Conservation (phyloP, 2,797 vertebrate species). For the Hipposideros larvatus region DNA sequence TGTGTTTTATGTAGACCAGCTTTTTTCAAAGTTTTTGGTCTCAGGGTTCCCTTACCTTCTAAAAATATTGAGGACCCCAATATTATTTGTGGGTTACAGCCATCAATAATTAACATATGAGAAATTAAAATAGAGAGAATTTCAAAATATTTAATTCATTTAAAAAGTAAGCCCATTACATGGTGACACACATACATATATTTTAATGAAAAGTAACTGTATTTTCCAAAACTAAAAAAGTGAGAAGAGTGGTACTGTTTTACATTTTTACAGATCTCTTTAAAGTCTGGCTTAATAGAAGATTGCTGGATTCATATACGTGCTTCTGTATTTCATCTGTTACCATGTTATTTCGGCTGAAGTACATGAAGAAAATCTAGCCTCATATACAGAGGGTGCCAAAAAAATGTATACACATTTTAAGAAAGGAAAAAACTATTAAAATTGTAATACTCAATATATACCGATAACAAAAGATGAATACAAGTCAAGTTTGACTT, state of each 20-base stretch:
- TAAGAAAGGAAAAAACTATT: no score
- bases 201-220: constrained; percentile 36
- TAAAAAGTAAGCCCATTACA: constrained; percentile 25
- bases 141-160: constrained; percentile 41
- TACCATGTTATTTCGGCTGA: neutral
- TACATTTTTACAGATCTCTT: neutral
- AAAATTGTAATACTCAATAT: no score
- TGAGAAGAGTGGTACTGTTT: neutral
- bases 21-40: constrained; percentile 23
- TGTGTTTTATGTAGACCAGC: neutral
- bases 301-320: neutral
- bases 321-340: neutral
- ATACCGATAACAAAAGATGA: no score
- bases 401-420: no score
- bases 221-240: constrained; percentile 39
- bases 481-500: no score
- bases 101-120: constrained; percentile 9
- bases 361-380: neutral
- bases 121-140: constrained; percentile 44
- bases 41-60: neutral
- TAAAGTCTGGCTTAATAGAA: neutral
- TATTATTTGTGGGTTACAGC: neutral
- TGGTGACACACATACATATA: constrained; percentile 13
- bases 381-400: neutral
- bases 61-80: neutral